Conservation (phyloP, 2,888 invertebrate genomes). For the Notodonta dromedarius region DNA sequence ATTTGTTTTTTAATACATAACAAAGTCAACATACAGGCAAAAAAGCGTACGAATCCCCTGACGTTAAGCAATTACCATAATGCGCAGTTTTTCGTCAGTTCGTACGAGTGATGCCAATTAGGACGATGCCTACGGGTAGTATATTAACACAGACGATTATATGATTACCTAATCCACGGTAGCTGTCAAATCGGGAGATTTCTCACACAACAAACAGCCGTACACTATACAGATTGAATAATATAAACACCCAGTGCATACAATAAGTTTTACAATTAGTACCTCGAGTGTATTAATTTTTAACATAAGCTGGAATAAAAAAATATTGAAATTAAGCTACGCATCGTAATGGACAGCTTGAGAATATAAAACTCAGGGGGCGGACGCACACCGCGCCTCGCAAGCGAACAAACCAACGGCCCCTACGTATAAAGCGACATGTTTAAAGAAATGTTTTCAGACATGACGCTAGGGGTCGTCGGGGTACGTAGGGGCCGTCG, state of each 20-base stretch:
- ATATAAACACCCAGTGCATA: conserved; percentile 79
- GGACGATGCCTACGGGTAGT: too few relatives aligned
- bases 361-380: conserved; percentile 30
- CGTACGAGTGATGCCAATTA: too few relatives aligned
- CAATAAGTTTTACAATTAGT: conserved; percentile 66
- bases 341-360: conserved; percentile 60
- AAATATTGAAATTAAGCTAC: conserved; percentile 62
- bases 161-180: not conserved
- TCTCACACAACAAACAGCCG: conserved; percentile 23
- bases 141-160: not conserved
- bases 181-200: not conserved
- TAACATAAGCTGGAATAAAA: conserved; percentile 71
- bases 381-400: conserved; percentile 34
- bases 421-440: too few relatives aligned
- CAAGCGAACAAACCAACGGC: conserved; percentile 19
- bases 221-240: conserved; percentile 47
- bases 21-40: too few relatives aligned
- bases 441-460: too few relatives aligned
- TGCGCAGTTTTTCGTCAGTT: too few relatives aligned
- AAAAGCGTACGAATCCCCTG: too few relatives aligned
- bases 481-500: too few relatives aligned
- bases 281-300: conserved; percentile 66
- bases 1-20: too few relatives aligned
- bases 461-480: too few relatives aligned
- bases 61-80: not conserved